Conservation (phyloP, 2,797 vertebrate species). For the Squalus acanthias region DNA sequence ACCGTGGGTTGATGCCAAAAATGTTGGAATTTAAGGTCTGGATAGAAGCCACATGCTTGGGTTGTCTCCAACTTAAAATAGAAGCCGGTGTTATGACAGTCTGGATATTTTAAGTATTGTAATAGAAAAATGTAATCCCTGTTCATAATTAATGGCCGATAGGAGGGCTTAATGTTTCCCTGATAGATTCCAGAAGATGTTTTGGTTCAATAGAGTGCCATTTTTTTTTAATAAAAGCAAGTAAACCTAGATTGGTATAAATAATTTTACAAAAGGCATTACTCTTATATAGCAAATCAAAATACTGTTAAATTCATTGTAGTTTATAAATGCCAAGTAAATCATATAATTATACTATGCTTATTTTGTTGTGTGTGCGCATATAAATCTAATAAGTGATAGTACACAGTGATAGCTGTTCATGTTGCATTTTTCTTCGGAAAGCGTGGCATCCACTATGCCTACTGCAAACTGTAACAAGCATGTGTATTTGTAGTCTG, state of each 20-base stretch:
- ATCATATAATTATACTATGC: neutral
- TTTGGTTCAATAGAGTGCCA: no score
- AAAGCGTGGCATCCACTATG: neutral
- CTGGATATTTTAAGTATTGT: conserved; percentile 23
- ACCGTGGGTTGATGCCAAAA: neutral
- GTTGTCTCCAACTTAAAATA: conserved; percentile 29
- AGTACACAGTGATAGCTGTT: neutral
- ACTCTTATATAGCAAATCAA: neutral
- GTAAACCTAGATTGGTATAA: neutral
- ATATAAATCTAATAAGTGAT: neutral
- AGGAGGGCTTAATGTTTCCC: neutral
- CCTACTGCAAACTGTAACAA: neutral
- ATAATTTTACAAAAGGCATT: neutral
- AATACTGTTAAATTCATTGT: neutral
- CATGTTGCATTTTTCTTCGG: neutral
- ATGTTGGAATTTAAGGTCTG: conserved; percentile 9
- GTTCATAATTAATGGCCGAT: neutral
- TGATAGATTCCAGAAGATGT: neutral
- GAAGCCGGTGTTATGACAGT: neutral
- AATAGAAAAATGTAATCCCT: conserved; percentile 27
- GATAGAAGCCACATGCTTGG: conserved; percentile 6
- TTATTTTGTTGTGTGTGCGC: neutral
- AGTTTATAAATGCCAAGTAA: neutral
- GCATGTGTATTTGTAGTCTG: neutral
- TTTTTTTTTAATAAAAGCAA: neutral